phyloP scores from a whole-genome alignment of 2,113 vertebrate genomes.

The Dromaius novaehollandiae region DNA sequence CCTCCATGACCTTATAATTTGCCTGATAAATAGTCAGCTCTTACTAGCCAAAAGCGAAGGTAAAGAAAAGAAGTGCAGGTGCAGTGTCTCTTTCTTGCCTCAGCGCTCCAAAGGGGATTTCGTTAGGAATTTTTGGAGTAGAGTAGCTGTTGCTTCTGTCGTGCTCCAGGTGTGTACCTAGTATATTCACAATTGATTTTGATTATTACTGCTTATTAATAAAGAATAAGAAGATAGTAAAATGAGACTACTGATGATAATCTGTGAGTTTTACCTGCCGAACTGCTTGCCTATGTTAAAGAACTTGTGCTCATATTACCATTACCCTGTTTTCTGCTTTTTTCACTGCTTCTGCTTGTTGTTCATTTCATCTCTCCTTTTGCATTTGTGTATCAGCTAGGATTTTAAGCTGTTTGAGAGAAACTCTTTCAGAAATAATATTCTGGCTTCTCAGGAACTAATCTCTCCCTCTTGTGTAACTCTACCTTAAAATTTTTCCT shows the following conservation, averaged over 20 bases:
- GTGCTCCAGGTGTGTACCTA: constrained; percentile 34
- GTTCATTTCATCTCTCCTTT: background rate
- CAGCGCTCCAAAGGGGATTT: background rate
- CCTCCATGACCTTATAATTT: background rate
- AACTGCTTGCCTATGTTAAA: background rate
- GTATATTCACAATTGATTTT: accelerated
- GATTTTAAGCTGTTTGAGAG: background rate
- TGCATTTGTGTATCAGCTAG: background rate
- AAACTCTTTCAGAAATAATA: background rate
- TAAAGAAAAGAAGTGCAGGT: background rate
- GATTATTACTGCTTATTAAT: background rate
- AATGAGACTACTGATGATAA: background rate
- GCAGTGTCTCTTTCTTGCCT: background rate
- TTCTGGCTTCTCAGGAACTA: background rate
- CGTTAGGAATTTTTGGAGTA: background rate
- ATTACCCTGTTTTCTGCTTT: background rate
- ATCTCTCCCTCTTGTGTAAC: background rate
- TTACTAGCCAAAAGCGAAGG: background rate
- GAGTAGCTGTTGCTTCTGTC: background rate
- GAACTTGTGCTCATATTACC: background rate
- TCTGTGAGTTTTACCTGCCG: background rate
- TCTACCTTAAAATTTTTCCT: background rate
- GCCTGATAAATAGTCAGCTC: background rate
- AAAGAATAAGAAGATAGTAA: background rate
- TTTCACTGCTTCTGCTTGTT: background rate